Base-by-base conservation (phyloP, 2,888 invertebrate species). In the Eulithis testata region DNA sequence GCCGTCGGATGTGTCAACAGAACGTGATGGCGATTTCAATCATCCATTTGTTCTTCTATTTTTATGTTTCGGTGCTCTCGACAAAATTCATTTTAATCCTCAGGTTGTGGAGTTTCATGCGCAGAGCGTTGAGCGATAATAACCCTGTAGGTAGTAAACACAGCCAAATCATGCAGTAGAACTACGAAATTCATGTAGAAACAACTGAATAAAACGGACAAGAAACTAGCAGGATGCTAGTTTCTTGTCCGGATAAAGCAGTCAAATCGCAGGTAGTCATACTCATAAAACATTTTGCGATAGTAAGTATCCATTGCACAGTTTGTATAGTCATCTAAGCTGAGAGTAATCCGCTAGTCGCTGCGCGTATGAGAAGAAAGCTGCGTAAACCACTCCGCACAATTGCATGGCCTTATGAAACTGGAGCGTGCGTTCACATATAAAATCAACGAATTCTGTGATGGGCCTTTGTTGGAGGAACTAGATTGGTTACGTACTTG, bases 21-120 rank as follows among this genome's bases (percentile, higher is more conserved):
- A 73, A 84, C 84, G 85, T 86, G 85, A 84, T 82, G 75, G 80
- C 67, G 80, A 83, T 86, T 83, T 79, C 84, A 87, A 87, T 86
- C 85, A 85, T 79, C 77, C 70, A 68, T 59, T 50, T 62, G 66
- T 72, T 73, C 71, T 70, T 68, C 73, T 78, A 78, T 81, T 84
- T 83, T 79, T 76, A 76, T 81, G 73, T 81, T 78, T 73, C 72
- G 70, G 70, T 70, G 70, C 73, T 72, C 72, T 75, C 78, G 73
- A 80, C 80, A 81, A 81, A 83, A 85, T 82, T 81, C 83, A 82
- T 86, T 85, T 88, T 85, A 87, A 87, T 84, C 85, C 81, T 45
- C 8, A 36, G 43, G 49, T 14, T 11, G 12, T 0, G 31, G 31
- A 11, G 43, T 40, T 57, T 31, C 12, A 47, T 56, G 12, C 11